Conservation (phyloP, 2,113 vertebrate genomes). For the Ctenomys sociabilis region DNA sequence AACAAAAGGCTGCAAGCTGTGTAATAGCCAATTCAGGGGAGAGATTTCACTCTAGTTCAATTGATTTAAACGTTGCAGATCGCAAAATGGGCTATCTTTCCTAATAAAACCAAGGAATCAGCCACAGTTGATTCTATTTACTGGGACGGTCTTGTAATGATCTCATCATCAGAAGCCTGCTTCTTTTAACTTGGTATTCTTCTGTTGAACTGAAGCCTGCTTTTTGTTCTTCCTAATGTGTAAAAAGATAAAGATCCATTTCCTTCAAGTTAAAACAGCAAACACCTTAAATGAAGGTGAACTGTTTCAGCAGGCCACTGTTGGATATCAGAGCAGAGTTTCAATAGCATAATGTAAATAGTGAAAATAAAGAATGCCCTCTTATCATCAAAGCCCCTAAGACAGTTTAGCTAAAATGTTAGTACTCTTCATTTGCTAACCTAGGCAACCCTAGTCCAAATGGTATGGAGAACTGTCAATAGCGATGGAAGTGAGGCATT, state of each 20-base stretch:
- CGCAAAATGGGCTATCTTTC: conserved; percentile 77
- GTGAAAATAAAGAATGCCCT: conserved; percentile 7
- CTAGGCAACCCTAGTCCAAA: background rate
- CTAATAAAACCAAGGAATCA: conserved; percentile 76
- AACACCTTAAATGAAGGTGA: conserved; percentile 11
- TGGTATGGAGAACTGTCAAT: background rate
- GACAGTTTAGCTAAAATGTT: conserved; percentile 37
- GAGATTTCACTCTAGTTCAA: conserved; percentile 82
- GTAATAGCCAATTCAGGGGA: conserved; percentile 83
- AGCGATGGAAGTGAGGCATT: conserved; percentile 11
- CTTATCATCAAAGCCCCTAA: conserved; percentile 19
- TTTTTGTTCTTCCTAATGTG: conserved; percentile 24
- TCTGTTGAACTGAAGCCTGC: background rate
- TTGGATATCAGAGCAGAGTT: background rate
- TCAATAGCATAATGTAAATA: background rate
- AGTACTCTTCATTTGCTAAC: conserved; percentile 20
- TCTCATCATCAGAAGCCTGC: conserved; percentile 7
- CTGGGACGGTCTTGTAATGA: conserved; percentile 33
- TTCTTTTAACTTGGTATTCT: conserved; percentile 52
- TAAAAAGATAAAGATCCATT: conserved; percentile 16
- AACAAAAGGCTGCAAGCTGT: conserved; percentile 88
- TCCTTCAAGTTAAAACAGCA: conserved; percentile 10
- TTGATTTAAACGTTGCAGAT: conserved; percentile 83
- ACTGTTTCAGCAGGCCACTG: background rate
- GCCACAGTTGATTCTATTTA: conserved; percentile 51